Percentiles rank a stretch among this genome's conserved stretches.
phyloP scores from a whole-genome alignment of 2,888 invertebrate genomes.

The Nymphalis polychloros region DNA sequence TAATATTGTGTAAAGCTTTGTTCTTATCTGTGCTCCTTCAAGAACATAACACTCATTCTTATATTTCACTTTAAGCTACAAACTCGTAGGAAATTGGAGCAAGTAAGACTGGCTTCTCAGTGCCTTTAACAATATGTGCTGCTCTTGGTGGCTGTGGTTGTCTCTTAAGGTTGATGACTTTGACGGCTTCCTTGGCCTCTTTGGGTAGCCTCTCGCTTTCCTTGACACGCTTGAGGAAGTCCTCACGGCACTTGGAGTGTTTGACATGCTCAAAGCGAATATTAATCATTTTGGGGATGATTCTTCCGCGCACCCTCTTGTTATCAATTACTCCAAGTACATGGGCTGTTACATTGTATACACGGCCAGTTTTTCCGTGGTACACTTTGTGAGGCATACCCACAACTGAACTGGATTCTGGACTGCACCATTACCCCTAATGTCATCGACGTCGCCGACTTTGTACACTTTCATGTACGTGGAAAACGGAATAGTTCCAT shows the following conservation, averaged over 20 bases:
- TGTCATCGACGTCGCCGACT: slow-evolving; percentile 99
- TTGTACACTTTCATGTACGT: slow-evolving; percentile 99
- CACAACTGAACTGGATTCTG: too few species aligned
- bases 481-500: slow-evolving; percentile 97
- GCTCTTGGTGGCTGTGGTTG: slow-evolving; percentile 93
- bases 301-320: slow-evolving; percentile 96
- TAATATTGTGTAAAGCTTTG: too few species aligned
- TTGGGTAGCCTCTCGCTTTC: slow-evolving; percentile 92
- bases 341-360: slow-evolving; percentile 98
- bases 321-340: slow-evolving; percentile 99
- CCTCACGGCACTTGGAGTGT: slow-evolving; percentile 98
- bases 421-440: slow-evolving; percentile 99
- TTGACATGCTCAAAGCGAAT: slow-evolving; percentile 98
- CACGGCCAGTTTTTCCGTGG: slow-evolving; percentile 98
- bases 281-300: slow-evolving; percentile 98
- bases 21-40: too few species aligned
- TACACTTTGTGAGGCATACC: slow-evolving; percentile 99
- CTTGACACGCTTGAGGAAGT: slow-evolving; percentile 97
- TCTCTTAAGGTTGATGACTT: slow-evolving; percentile 86
- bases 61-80: slow-evolving; percentile 90
- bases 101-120: slow-evolving; percentile 88
- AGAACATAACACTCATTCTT: too few species aligned
- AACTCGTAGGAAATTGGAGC: slow-evolving; percentile 99
- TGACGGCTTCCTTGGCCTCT: slow-evolving; percentile 91
- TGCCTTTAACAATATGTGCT: slow-evolving; percentile 93